A percentile compares a stretch with the other conserved stretches of the same genome.
Evolutionary conservation across 2,888 invertebrate species (phyloP).

Genomic region (Hirtodrosophila histrioides): DNA sequence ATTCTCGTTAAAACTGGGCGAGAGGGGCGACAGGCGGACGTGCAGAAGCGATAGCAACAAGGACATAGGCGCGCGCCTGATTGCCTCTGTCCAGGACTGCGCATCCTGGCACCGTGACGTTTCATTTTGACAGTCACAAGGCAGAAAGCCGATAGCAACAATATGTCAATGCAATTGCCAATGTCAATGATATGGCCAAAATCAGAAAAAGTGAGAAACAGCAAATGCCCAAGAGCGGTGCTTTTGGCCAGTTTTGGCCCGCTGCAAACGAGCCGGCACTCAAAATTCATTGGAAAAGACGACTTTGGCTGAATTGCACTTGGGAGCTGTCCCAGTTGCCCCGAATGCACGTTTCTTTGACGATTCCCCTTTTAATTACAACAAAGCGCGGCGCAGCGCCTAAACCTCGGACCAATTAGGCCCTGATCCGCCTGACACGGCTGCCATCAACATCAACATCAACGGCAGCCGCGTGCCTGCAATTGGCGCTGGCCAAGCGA

Average conservation of each 20-base stretch:
- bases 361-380: slow-evolving; percentile 67
- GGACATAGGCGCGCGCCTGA: slow-evolving; percentile 33
- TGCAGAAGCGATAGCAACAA: slow-evolving; percentile 2
- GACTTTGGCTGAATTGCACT: slow-evolving; percentile 36
- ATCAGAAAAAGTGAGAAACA: not conserved
- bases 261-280: slow-evolving; percentile 19
- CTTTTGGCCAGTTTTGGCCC: slow-evolving; percentile 12
- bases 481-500: slow-evolving; percentile 8
- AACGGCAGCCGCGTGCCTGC: slow-evolving; percentile 19
- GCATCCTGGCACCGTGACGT: slow-evolving; percentile 55
- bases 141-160: slow-evolving; percentile 66
- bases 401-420: slow-evolving; percentile 58
- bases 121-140: slow-evolving; percentile 69
- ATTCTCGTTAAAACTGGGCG: slow-evolving; percentile 29
- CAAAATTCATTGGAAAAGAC: slow-evolving; percentile 56
- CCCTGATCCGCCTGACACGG: slow-evolving; percentile 36
- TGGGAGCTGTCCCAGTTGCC: slow-evolving; percentile 21
- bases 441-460: slow-evolving; percentile 26
- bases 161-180: slow-evolving; percentile 76
- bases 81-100: slow-evolving; percentile 34
- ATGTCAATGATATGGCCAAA: slow-evolving; percentile 56
- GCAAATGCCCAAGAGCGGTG: not conserved
- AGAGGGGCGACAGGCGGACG: not conserved
- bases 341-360: slow-evolving; percentile 49
- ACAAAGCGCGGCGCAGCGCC: slow-evolving; percentile 36